phyloP scores from a whole-genome alignment of 2,888 invertebrate species.

The Pseudococcus jackbeardsleyi region DNA sequence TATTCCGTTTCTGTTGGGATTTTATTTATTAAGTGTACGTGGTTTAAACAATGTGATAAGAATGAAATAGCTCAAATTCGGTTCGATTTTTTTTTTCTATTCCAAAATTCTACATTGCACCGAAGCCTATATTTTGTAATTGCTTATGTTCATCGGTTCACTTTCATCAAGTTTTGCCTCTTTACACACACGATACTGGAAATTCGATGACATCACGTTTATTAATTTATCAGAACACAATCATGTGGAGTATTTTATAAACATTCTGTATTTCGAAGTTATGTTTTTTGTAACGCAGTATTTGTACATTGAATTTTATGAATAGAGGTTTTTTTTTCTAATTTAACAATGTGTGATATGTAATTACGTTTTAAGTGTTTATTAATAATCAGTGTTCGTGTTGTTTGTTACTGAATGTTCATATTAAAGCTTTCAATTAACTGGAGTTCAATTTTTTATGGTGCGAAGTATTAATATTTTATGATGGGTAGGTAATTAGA shows the following conservation, averaged over 20 bases:
- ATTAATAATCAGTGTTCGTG: slow-evolving; percentile 63
- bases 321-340: slow-evolving; percentile 36
- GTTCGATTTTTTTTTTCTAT: neutral
- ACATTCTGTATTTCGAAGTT: neutral
- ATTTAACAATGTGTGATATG: slow-evolving; percentile 63
- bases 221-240: slow-evolving; percentile 43
- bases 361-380: slow-evolving; percentile 56
- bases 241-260: slow-evolving; percentile 32
- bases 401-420: slow-evolving; percentile 63
- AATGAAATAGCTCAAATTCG: slow-evolving; percentile 26
- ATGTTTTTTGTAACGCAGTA: slow-evolving; percentile 48
- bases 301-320: slow-evolving; percentile 52
- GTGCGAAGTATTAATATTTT: neutral
- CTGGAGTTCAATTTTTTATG: neutral
- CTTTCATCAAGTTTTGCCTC: neutral
- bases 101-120: neutral
- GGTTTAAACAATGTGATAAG: slow-evolving; percentile 8
- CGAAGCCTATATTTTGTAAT: neutral
- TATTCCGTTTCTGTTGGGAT: neutral
- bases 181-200: neutral
- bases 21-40: neutral
- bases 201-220: slow-evolving; percentile 11
- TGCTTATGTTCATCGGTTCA: neutral
- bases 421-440: slow-evolving; percentile 58
- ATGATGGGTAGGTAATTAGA: neutral